These are phyloP conservation scores for Macrobrachium nipponense DNA, from an alignment of 1,140 invertebrate genomes.

Conservation along the genomic window DNA sequence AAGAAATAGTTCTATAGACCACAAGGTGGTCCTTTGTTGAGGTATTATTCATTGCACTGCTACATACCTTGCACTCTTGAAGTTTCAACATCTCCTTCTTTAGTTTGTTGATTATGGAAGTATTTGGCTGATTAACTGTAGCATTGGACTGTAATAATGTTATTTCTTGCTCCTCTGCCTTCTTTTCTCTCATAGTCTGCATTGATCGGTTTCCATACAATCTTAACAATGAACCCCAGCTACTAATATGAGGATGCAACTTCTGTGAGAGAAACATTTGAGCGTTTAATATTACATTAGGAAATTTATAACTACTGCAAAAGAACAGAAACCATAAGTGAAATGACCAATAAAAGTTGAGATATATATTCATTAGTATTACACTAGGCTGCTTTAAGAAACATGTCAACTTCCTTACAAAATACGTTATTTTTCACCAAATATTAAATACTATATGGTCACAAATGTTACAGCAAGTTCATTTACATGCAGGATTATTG, in stretches of 20 bases:
- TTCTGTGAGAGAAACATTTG: slow-evolving; percentile 70
- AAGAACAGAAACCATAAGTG: neutral
- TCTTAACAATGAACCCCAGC: slow-evolving; percentile 93
- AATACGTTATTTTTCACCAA: too few species aligned
- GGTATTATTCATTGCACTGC: neutral
- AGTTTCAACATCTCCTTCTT: slow-evolving; percentile 89
- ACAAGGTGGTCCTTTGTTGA: neutral
- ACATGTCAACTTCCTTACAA: too few species aligned
- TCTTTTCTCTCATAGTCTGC: slow-evolving; percentile 93
- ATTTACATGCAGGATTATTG: too few species aligned
- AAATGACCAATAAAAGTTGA: neutral
- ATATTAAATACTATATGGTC: too few species aligned
- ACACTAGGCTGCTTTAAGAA: too few species aligned
- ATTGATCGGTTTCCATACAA: slow-evolving; percentile 94
- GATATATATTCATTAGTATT: neutral
- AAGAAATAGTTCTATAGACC: too few species aligned
- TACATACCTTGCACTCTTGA: slow-evolving; percentile 68
- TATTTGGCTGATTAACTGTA: slow-evolving; percentile 91
- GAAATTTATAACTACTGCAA: neutral
- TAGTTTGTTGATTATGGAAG: slow-evolving; percentile 91
- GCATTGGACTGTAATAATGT: slow-evolving; percentile 91
- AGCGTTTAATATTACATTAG: neutral
- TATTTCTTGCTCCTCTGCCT: slow-evolving; percentile 93
- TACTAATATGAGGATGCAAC: slow-evolving; percentile 91
- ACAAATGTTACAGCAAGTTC: too few species aligned